Conservation (phyloP, 2,113 vertebrate genomes). For the Apodemus speciosus region DNA sequence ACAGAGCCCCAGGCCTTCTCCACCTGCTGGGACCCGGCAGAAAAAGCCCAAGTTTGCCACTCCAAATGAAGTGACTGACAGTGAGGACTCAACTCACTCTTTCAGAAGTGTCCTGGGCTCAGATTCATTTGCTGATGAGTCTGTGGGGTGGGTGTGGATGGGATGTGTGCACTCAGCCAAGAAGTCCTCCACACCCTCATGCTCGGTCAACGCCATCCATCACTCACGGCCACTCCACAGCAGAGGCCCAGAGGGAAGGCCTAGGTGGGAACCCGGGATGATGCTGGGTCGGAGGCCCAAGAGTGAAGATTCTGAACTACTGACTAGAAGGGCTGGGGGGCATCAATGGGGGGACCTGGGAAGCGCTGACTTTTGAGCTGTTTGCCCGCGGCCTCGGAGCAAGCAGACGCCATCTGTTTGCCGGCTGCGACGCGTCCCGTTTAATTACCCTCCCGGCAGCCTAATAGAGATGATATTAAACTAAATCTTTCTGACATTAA, state of each 20-base stretch:
- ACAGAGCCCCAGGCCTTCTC: not conserved
- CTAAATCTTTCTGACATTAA: conserved; percentile 99
- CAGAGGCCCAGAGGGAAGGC: not conserved
- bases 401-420: conserved; percentile 99
- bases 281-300: not conserved
- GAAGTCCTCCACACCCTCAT: too few species aligned
- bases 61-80: not conserved
- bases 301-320: not conserved
- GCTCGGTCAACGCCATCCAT: not conserved
- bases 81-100: not conserved
- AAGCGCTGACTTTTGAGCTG: conserved; percentile 92
- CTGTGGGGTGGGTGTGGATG: not conserved
- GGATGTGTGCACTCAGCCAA: not conserved
- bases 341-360: conserved; percentile 39
- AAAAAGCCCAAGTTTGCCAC: not conserved
- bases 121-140: not conserved
- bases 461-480: conserved; percentile 99
- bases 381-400: conserved; percentile 98
- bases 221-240: not conserved
- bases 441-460: conserved; percentile 99
- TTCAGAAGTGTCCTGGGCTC: not conserved
- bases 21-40: not conserved
- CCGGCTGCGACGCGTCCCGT: conserved; percentile 95
- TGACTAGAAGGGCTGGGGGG: not conserved
- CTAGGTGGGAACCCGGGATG: not conserved